Base-by-base conservation (phyloP, 2,113 vertebrate genomes). In the Hystrix cristata region DNA sequence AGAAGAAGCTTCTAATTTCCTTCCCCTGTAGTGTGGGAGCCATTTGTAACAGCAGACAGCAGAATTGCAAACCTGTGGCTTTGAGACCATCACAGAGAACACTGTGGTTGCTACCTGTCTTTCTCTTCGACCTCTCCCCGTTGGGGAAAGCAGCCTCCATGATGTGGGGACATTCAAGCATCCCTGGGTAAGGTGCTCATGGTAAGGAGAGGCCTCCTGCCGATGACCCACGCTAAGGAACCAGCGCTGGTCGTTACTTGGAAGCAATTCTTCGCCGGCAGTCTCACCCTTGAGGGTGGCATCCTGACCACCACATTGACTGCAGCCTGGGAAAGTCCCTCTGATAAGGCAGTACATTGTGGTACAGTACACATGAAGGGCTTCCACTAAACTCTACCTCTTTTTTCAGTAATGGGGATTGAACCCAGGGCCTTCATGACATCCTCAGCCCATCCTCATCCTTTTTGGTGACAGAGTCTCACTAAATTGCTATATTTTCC, bases 131-230 rank as follows among this genome's bases (percentile, higher is more conserved):
- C 38, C 27, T n/a, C 6, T 23, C 38, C 14, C 57, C 27, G 11
- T 9, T 34, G 1, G 3, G 9, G 59, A 6, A 53, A 69, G 18
- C 27, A 13, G 25, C 4, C 27, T 27, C 60, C 13, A 2, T 43
- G 48, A 2, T 43, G 48, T 59, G 29, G 76, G 3, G 10, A 51
- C 1, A 15, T 12, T 46, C 14, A 55, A 7, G 9, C 14, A 89
- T 19, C 59, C 57, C 19, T 4, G 8, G 2, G 38, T 23, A 48
- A 62, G 48, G 1, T 13, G 9, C 12, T 0, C 0, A 0, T 5
- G 21, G 31, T 51, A 4, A 55, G 74, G 31, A 74, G 8, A 87
- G 78, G 29, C 3, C 46, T 82, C 23, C 31, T 57, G 76, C 12
- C 38, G 13, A 43, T 1, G 34, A n/a, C 59, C 59, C 69, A 34